phyloP scores from a whole-genome alignment of 2,113 vertebrate genomes.

The Anolis carolinensis region DNA sequence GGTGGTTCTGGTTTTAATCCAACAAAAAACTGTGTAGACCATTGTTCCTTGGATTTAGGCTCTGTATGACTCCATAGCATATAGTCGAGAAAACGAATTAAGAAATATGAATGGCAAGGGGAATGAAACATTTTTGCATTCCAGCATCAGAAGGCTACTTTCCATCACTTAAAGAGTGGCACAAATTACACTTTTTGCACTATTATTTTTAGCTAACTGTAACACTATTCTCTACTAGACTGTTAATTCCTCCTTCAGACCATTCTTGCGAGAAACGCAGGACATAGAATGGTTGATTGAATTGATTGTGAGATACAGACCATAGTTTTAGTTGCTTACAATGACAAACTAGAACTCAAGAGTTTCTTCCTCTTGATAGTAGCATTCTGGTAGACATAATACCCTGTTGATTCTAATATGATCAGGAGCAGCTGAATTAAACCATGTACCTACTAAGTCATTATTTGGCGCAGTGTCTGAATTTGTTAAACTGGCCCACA shows the following conservation, averaged over 20 bases:
- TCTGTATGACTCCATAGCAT: slow-evolving; percentile 28
- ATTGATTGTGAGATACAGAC: too few species aligned
- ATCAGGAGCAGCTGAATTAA: neutral
- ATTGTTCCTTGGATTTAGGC: slow-evolving; percentile 35
- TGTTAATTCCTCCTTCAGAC: too few species aligned
- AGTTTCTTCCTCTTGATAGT: neutral
- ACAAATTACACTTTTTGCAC: neutral
- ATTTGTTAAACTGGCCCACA: too few species aligned
- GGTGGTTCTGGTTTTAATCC: slow-evolving; percentile 64
- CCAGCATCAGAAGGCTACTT: slow-evolving; percentile 49
- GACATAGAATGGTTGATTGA: too few species aligned
- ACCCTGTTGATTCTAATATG: neutral
- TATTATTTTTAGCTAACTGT: neutral
- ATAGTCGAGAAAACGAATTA: neutral
- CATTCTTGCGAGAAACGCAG: too few species aligned
- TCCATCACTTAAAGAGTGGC: neutral
- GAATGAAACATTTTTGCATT: slow-evolving; percentile 42
- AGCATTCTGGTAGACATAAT: neutral
- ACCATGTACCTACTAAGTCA: neutral
- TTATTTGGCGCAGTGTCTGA: neutral
- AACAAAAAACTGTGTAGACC: slow-evolving; percentile 59
- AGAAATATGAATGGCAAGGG: slow-evolving; percentile 17
- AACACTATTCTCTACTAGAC: neutral
- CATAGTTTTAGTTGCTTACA: neutral
- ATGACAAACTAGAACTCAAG: neutral